Evolutionary conservation across 2,113 vertebrate genomes (phyloP).

Genomic region (Petromus typicus): DNA sequence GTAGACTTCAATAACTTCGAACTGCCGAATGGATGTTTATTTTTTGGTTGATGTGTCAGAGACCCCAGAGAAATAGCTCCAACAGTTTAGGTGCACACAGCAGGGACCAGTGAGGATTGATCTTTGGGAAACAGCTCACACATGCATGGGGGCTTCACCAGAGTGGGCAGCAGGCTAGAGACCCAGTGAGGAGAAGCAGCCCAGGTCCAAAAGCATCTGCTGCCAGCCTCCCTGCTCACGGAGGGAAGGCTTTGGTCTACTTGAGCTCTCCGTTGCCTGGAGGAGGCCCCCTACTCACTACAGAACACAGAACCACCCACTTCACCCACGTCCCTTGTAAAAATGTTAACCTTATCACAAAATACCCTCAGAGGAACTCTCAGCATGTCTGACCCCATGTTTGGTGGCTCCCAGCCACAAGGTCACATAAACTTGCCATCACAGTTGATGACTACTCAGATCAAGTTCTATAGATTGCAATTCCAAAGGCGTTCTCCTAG

Average conservation of each 20-base stretch:
- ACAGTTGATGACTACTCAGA: neutral
- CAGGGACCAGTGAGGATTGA: neutral
- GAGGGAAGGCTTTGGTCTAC: neutral
- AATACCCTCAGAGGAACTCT: neutral
- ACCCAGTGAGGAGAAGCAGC: neutral
- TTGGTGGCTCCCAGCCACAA: neutral
- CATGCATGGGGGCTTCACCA: accelerated
- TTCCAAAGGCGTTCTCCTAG: slow-evolving; percentile 1
- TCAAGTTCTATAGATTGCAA: neutral
- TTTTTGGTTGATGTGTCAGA: neutral
- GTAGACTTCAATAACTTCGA: neutral
- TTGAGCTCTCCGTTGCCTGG: neutral
- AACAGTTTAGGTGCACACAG: neutral
- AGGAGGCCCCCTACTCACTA: neutral
- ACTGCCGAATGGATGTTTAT: neutral
- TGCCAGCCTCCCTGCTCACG: neutral
- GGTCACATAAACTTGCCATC: neutral
- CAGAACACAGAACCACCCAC: accelerated
- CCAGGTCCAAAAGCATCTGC: neutral
- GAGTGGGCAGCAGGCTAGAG: too few species aligned
- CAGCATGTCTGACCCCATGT: neutral
- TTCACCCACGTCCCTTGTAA: neutral
- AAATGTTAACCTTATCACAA: neutral
- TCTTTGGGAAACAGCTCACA: too few species aligned
- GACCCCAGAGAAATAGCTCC: neutral